Evolutionary conservation across 2,888 invertebrate genomes (phyloP), one percentile per base, ranked within the genome.

Genomic region (Dascillus cervinus): DNA sequence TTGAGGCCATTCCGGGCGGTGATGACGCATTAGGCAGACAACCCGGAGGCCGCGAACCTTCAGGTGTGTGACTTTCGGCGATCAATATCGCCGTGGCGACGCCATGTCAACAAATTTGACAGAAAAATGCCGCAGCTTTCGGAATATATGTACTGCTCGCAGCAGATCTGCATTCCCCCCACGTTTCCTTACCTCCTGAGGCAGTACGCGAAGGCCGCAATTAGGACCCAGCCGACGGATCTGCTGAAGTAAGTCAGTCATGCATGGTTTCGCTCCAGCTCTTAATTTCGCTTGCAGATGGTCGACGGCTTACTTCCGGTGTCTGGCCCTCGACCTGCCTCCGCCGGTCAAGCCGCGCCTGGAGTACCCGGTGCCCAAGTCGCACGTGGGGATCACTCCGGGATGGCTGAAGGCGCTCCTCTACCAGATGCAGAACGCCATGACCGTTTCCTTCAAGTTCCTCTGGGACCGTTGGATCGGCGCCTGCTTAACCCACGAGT

Each of bases 181-280:
- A 79, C 79, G 45, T 76, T 86, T 50, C 90, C 90, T 0, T 79
- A 81, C 53, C 79, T 91, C 28, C 64, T 91, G 32, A 86, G 90
- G 60, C 80, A 85, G 54, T 92, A 81, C 54, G 88, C 89, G 22
- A 91, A 91, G 71, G 89, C 90, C 15, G 91, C 90, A 1, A 90
- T 92, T 34, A 75, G 87, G 50, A 89, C 89, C 2, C 91, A 92
- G 58, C 92, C 91, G 0, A 79, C 79, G 45, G 91, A 91, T 66
- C 70, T 92, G 0, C 69, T 91, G 1, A 68, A 65, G 64, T 65
- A 53, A 55, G 53, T 30, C n/a, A n/a, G n/a, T n/a, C 17, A 17
- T 4, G 17, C 8, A 17, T 8, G 8, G 17, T 17, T 17, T 8
- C 8, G 17, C 17, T 8, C 17, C 17, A 17, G 5, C n/a, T n/a